phyloP scores from a whole-genome alignment of 2,888 invertebrate species.

The Erebia epiphron region DNA sequence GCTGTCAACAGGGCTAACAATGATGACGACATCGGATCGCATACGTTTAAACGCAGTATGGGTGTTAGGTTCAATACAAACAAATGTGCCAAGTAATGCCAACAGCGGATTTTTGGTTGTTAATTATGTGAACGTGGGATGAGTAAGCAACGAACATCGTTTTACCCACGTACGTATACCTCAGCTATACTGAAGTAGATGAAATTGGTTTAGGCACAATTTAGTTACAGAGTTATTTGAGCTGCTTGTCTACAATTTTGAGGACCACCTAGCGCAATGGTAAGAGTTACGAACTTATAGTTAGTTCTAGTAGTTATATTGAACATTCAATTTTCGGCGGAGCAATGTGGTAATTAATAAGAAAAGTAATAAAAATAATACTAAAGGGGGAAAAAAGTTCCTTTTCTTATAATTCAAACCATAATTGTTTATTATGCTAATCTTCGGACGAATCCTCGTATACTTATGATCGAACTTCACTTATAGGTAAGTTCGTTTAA shows the following conservation, averaged over 20 bases:
- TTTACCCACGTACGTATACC: background rate
- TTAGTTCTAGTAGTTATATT: background rate
- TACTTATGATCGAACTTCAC: no score
- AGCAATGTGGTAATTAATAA: no score
- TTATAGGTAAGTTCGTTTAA: no score
- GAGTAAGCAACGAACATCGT: conserved; percentile 20
- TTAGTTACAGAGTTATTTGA: background rate
- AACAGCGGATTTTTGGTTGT: conserved; percentile 40
- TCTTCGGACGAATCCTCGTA: no score
- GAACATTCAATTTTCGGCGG: background rate
- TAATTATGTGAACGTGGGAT: conserved; percentile 37
- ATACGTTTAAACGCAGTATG: background rate
- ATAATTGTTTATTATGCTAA: no score
- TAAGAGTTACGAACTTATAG: background rate
- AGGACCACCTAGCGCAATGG: background rate
- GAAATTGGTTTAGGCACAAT: background rate
- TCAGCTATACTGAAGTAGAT: conserved; percentile 10
- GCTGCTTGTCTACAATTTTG: background rate
- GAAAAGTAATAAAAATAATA: no score
- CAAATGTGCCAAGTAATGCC: conserved; percentile 46
- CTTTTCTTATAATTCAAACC: no score
- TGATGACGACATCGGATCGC: background rate
- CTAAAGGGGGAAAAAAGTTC: no score
- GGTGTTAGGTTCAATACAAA: conserved; percentile 33
- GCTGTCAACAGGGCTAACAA: background rate